Conservation (phyloP, 2,113 vertebrate genomes). For the Sakesphorus luctuosus region DNA sequence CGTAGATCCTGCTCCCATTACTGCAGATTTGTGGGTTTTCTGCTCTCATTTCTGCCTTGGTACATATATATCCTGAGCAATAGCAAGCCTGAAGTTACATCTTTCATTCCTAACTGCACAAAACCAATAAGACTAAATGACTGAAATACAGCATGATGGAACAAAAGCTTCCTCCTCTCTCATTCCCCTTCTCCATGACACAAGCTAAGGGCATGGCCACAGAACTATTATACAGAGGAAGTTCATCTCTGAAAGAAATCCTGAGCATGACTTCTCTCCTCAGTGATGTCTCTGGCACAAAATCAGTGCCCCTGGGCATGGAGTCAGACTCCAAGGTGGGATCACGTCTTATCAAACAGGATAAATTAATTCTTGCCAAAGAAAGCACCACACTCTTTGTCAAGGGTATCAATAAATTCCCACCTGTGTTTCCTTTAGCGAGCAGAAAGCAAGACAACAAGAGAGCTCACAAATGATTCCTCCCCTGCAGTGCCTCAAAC, state of each 20-base stretch:
- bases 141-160: not conserved
- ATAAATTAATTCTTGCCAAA: not conserved
- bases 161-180: conserved; percentile 23
- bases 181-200: not conserved
- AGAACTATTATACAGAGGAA: not conserved
- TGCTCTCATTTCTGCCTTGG: not conserved
- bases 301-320: not conserved
- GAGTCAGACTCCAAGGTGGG: not conserved
- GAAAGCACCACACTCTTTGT: not conserved
- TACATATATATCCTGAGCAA: not conserved
- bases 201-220: not conserved
- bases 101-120: not conserved
- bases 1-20: not conserved
- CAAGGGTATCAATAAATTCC: not conserved
- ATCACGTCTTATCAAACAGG: not conserved
- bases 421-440: not conserved
- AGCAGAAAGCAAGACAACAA: not conserved
- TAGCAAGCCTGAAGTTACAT: not conserved
- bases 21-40: not conserved
- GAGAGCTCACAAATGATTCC: not conserved
- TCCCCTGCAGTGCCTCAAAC: not conserved
- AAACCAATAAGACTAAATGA: not conserved
- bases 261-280: not conserved
- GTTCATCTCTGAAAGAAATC: not conserved
- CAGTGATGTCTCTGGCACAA: not conserved